These are phyloP conservation scores for Drosophila prosaltans DNA, from an alignment of 1,140 invertebrate species.

Conservation along the genomic window DNA sequence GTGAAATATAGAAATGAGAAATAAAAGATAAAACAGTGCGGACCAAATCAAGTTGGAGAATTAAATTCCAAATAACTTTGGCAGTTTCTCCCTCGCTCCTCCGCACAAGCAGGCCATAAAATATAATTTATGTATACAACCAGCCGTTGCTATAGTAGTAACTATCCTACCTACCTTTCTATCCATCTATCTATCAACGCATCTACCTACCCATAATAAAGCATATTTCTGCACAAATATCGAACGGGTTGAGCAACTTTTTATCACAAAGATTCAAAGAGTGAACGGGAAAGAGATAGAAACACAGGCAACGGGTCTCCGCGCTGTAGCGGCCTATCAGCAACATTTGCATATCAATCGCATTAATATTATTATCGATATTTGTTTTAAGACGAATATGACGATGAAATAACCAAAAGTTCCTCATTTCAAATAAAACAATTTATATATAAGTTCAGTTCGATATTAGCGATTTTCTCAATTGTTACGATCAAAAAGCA, in stretches of 20 bases:
- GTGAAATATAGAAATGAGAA: constrained; percentile 15
- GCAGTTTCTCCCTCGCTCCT: constrained; percentile 14
- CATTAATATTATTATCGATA: constrained; percentile 72
- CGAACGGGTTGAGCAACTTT: constrained; percentile 75
- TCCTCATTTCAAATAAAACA: constrained; percentile 23
- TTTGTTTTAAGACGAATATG: constrained; percentile 40
- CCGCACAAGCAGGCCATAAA: constrained; percentile 75
- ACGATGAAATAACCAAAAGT: constrained; percentile 22
- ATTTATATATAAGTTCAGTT: constrained; percentile 47
- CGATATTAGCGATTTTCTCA: not conserved
- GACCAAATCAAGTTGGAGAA: constrained; percentile 50
- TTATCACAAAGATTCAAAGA: constrained; percentile 29
- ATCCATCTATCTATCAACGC: constrained; percentile 1
- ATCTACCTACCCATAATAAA: constrained; percentile 61
- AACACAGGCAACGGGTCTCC: constrained; percentile 32
- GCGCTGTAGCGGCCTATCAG: constrained; percentile 44
- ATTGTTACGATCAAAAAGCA: constrained; percentile 29
- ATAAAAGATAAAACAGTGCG: constrained; percentile 30
- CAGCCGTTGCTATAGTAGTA: constrained; percentile 7
- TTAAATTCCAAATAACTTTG: constrained; percentile 28
- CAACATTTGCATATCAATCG: constrained; percentile 75
- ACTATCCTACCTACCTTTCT: not conserved
- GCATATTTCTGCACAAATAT: constrained; percentile 77
- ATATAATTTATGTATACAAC: constrained; percentile 70
- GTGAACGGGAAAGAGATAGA: constrained; percentile 37